Conservation (phyloP, 2,113 vertebrate genomes). For the Sebastes fasciatus region DNA sequence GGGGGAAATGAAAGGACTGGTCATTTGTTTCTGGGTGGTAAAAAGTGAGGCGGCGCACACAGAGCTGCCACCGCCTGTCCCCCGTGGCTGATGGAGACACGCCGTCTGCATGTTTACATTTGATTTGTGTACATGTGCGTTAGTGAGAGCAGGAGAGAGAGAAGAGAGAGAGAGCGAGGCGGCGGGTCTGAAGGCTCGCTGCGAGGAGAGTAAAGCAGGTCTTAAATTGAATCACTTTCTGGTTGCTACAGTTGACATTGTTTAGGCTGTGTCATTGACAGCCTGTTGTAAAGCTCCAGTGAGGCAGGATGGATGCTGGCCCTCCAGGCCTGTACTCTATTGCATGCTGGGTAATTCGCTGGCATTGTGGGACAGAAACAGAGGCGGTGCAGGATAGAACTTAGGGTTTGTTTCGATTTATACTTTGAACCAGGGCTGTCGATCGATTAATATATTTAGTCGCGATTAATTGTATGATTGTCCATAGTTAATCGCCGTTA, state of each 20-base stretch:
- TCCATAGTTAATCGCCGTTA: no score
- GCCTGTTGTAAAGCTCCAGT: conserved; percentile 59
- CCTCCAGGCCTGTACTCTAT: conserved; percentile 41
- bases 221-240: conserved; percentile 77
- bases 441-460: no score
- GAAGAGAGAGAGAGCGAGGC: conserved; percentile 1
- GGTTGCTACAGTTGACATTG: conserved; percentile 57
- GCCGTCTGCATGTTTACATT: conserved; percentile 72
- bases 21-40: conserved; percentile 75
- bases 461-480: no score
- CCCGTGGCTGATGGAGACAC: conserved; percentile 67
- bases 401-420: conserved; percentile 28
- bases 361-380: conserved; percentile 44
- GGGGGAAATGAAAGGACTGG: conserved; percentile 54
- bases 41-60: conserved; percentile 48
- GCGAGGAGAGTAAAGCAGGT: conserved; percentile 41
- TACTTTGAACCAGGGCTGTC: neutral
- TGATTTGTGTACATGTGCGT: conserved; percentile 63
- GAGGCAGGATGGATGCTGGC: conserved; percentile 70
- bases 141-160: neutral
- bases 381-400: conserved; percentile 13
- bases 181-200: conserved; percentile 25
- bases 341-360: conserved; percentile 67
- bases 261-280: conserved; percentile 64
- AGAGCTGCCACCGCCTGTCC: conserved; percentile 57